phyloP scores from a whole-genome alignment of 2,113 vertebrate species.

The Asarcornis scutulata region DNA sequence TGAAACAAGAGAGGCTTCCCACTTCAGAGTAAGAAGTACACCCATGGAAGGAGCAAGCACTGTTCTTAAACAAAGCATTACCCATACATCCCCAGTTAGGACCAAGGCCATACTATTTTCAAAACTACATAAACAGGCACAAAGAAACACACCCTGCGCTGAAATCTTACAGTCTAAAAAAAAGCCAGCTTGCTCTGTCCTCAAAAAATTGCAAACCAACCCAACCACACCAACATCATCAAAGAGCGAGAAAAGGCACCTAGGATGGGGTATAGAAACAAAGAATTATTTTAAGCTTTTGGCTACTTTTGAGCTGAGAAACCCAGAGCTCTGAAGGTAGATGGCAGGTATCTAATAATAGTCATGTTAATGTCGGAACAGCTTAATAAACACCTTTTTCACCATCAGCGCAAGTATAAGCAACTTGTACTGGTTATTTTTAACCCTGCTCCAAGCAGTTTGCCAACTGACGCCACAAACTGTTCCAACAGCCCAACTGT shows the following conservation, averaged over 20 bases:
- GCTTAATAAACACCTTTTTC: constrained; percentile 31
- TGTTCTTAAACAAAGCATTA: constrained; percentile 16
- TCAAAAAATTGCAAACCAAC: constrained; percentile 16
- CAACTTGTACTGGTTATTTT: constrained; percentile 35
- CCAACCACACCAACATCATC: not conserved
- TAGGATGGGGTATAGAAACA: constrained; percentile 13
- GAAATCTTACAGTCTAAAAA: constrained; percentile 24
- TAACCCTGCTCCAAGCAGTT: not conserved
- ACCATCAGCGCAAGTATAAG: not conserved
- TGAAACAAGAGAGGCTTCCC: not conserved
- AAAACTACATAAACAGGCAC: constrained; percentile 9
- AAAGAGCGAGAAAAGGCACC: constrained; percentile 40
- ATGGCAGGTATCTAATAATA: not conserved
- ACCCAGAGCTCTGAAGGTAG: not conserved
- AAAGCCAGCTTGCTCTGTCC: not conserved
- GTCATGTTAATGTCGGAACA: not conserved
- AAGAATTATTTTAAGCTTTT: constrained; percentile 51
- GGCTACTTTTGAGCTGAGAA: constrained; percentile 31
- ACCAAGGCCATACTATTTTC: not conserved
- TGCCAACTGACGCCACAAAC: not conserved
- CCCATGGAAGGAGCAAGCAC: not conserved
- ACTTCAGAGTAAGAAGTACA: not conserved
- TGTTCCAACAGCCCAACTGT: not conserved
- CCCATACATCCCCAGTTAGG: not conserved
- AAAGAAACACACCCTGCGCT: not conserved